phyloP scores from a whole-genome alignment of 2,113 vertebrate species.

The Megaceryle torquata region DNA sequence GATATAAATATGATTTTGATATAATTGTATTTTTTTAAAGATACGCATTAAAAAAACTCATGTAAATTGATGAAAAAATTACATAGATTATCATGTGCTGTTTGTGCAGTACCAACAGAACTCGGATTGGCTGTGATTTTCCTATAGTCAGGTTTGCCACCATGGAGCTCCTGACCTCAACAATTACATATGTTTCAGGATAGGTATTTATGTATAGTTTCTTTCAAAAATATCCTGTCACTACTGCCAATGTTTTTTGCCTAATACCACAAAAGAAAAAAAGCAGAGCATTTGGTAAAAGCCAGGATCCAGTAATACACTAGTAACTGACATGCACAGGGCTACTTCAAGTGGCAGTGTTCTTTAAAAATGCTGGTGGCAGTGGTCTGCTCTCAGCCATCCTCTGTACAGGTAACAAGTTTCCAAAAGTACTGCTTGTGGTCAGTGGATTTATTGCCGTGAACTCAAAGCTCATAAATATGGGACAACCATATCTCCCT shows the following conservation, averaged over 20 bases:
- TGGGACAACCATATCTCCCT: background rate
- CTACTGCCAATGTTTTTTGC: background rate
- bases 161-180: background rate
- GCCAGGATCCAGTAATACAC: background rate
- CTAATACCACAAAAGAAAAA: background rate
- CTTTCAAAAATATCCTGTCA: background rate
- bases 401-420: background rate
- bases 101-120: background rate
- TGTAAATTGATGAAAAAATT: background rate
- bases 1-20: constrained; percentile 28
- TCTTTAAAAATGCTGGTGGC: background rate
- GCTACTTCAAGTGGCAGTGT: background rate
- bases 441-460: background rate
- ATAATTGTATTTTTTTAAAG: constrained; percentile 52
- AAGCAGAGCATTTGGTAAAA: background rate
- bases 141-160: background rate
- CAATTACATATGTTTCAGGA: background rate
- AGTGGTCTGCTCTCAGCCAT: background rate
- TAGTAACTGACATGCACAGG: background rate
- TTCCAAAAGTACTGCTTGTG: background rate
- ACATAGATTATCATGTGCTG: background rate
- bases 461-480: background rate
- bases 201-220: background rate
- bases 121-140: background rate
- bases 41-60: background rate